phyloP scores from a whole-genome alignment of 1,140 invertebrate species.

The Dermatophagoides farinae region DNA sequence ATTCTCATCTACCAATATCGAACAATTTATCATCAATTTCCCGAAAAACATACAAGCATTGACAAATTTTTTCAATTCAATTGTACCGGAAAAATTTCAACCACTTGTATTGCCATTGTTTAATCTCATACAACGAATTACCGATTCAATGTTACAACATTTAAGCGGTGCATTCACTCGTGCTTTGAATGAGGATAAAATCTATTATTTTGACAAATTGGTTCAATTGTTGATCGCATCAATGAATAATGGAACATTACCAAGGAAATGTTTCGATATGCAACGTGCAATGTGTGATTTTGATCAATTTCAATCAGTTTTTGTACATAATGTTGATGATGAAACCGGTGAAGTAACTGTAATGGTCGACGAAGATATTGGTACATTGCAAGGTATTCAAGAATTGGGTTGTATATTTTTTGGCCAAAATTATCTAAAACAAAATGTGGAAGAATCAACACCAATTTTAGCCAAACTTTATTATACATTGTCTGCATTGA shows the following conservation, averaged over 20 bases:
- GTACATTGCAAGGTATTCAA: constrained; percentile 7
- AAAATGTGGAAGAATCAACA: constrained; percentile 7
- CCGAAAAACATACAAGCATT: constrained; percentile 8
- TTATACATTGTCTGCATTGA: constrained; percentile 5
- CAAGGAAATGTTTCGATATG: constrained; percentile 10
- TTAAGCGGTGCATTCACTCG: constrained; percentile 1
- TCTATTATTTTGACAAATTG: constrained; percentile 6
- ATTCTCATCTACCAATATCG: neutral
- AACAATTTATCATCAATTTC: neutral
- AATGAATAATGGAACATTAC: constrained; percentile 3
- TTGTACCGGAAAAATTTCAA: constrained; percentile 11
- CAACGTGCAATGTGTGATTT: constrained; percentile 8
- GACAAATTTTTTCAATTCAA: neutral
- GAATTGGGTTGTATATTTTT: constrained; percentile 6
- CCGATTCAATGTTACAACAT: constrained; percentile 7
- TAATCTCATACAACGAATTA: neutral
- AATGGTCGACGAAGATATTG: neutral
- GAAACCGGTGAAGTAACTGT: neutral
- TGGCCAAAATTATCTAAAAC: constrained; percentile 11
- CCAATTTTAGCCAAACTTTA: constrained; percentile 8
- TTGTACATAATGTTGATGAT: neutral
- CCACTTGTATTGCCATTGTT: neutral
- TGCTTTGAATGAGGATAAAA: constrained; percentile 5
- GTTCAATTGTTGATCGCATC: neutral
- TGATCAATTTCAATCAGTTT: constrained; percentile 4